Conservation (phyloP, 2,888 invertebrate genomes). For the Galeruca laticollis region DNA sequence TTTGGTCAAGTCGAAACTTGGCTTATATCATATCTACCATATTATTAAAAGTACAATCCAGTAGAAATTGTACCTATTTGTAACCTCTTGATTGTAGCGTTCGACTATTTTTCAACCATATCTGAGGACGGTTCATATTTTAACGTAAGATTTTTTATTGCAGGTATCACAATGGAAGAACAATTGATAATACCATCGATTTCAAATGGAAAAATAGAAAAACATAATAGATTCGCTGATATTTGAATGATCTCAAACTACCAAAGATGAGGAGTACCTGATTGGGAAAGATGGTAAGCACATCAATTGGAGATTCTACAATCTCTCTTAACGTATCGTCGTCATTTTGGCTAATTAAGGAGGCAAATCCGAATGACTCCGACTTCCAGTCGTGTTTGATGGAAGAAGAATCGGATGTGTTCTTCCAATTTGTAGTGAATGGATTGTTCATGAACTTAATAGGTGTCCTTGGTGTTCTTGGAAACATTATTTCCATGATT, state of each 20-base stretch:
- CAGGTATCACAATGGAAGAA: not conserved
- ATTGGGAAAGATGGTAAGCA: not conserved
- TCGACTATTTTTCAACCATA: too few relatives aligned
- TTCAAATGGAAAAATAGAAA: not conserved
- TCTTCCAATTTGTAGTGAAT: slow-evolving; percentile 81
- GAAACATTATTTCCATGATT: slow-evolving; percentile 91
- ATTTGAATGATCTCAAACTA: not conserved
- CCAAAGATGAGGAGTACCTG: not conserved
- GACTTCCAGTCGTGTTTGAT: slow-evolving; percentile 38
- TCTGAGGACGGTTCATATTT: too few relatives aligned
- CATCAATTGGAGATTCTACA: slow-evolving; percentile 2
- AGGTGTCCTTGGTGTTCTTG: slow-evolving; percentile 86
- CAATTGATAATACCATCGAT: not conserved
- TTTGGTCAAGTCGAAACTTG: too few relatives aligned
- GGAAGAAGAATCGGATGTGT: slow-evolving; percentile 34
- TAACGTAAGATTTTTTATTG: not conserved
- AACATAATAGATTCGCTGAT: not conserved
- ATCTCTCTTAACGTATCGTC: slow-evolving; percentile 17
- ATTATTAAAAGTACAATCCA: too few relatives aligned
- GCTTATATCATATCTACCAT: too few relatives aligned
- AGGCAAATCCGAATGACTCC: slow-evolving; percentile 34
- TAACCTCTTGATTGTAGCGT: too few relatives aligned
- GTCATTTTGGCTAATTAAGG: slow-evolving; percentile 25
- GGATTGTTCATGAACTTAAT: slow-evolving; percentile 85
- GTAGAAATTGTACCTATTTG: too few relatives aligned